A percentile compares a stretch with the other conserved stretches of the same genome.
Conservation (phyloP, 2,888 invertebrate species). For the Parelbella ahira region DNA sequence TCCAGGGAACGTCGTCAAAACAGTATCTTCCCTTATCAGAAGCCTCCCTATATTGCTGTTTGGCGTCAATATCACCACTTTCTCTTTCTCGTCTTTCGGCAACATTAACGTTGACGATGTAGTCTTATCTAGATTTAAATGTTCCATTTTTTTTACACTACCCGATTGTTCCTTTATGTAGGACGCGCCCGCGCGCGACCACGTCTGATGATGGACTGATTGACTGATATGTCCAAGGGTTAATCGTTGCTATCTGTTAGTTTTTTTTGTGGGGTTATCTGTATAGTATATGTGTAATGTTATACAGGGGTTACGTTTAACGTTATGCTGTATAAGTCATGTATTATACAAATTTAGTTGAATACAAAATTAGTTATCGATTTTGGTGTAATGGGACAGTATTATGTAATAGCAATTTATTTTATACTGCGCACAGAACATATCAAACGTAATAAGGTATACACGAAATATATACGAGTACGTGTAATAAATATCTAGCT, state of each 20-base stretch:
- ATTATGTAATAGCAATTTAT: no score
- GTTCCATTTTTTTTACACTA: conserved; percentile 31
- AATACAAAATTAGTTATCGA: no score
- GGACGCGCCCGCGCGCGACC: conserved; percentile 14
- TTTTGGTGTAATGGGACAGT: no score
- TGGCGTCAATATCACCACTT: conserved; percentile 43
- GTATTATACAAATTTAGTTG: no score
- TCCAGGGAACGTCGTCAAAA: conserved; percentile 54
- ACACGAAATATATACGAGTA: no score
- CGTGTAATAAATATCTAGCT: no score
- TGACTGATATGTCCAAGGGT: conserved; percentile 19
- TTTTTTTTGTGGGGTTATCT: conserved; percentile 16
- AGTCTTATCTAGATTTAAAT: conserved; percentile 33
- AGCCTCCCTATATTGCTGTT: conserved; percentile 48
- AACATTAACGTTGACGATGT: conserved; percentile 33
- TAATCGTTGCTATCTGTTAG: conserved; percentile 9
- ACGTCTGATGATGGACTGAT: conserved; percentile 6
- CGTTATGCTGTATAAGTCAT: no score
- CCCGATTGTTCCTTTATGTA: no score
- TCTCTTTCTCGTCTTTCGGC: conserved; percentile 40
- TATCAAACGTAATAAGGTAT: no score
- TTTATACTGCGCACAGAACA: no score
- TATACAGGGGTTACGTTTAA: no score
- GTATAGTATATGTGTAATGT: no score
- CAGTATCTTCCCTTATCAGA: conserved; percentile 65